Percentiles rank a stretch among this genome's conserved stretches.
Evolutionary conservation across 2,888 invertebrate genomes (phyloP).

Genomic region (Dimorphilus gyrociliatus): DNA sequence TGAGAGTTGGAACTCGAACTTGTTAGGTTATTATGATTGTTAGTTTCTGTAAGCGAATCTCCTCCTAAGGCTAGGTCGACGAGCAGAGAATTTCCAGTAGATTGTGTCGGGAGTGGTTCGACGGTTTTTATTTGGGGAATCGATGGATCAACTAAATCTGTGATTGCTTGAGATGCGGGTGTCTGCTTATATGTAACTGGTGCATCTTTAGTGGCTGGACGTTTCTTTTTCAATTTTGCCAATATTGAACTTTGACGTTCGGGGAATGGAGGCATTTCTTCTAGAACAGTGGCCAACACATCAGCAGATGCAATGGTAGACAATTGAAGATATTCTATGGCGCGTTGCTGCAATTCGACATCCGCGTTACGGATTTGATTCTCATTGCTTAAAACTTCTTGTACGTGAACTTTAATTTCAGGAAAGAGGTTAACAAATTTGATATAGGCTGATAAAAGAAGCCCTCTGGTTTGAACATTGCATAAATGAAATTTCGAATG

Average conservation of each 20-base stretch:
- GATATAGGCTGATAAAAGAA: constrained; percentile 90
- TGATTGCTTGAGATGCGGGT: too few species aligned
- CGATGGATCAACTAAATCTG: too few species aligned
- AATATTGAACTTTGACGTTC: constrained; percentile 94
- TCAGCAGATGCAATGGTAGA: constrained; percentile 90
- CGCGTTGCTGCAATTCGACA: constrained; percentile 92
- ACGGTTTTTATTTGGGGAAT: too few species aligned
- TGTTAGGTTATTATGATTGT: too few species aligned
- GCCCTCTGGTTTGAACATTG: constrained; percentile 85
- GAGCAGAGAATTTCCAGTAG: too few species aligned
- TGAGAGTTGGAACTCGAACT: too few species aligned
- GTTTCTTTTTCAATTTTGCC: constrained; percentile 93
- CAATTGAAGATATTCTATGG: constrained; percentile 89
- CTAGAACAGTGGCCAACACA: constrained; percentile 89
- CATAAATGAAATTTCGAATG: constrained; percentile 98
- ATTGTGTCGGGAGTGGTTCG: too few species aligned
- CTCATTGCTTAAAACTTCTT: constrained; percentile 54
- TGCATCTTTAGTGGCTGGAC: too few species aligned
- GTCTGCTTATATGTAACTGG: too few species aligned
- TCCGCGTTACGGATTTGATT: constrained; percentile 92
- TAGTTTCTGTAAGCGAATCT: too few species aligned
- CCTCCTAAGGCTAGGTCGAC: too few species aligned
- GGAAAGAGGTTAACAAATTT: constrained; percentile 98
- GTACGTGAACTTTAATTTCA: constrained; percentile 86
- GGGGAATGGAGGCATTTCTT: constrained; percentile 99